These are phyloP conservation scores for Perdix hodgsoniae DNA, from an alignment of 2,797 vertebrate species.

Conservation along the genomic window DNA sequence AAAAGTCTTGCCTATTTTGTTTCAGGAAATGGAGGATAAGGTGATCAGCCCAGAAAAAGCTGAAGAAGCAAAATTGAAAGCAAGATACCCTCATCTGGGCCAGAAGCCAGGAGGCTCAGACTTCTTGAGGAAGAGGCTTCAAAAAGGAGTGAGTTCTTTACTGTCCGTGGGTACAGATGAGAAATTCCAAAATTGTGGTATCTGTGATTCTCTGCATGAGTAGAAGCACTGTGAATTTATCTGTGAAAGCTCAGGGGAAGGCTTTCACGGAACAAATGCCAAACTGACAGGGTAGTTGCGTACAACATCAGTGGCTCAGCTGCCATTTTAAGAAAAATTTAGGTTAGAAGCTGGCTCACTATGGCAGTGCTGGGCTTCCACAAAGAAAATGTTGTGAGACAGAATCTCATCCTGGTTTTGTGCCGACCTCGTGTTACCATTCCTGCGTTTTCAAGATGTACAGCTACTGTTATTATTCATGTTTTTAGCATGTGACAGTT, in stretches of 20 bases:
- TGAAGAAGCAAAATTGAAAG: slow-evolving; percentile 97
- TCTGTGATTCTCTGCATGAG: background rate
- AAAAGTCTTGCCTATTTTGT: slow-evolving; percentile 15
- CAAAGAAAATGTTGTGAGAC: background rate
- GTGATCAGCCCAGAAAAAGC: slow-evolving; percentile 93
- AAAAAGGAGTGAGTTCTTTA: slow-evolving; percentile 92
- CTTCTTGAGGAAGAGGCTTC: slow-evolving; percentile 95
- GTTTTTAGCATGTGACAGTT: background rate
- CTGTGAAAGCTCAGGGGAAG: background rate
- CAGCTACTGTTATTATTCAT: background rate
- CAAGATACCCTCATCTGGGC: slow-evolving; percentile 95
- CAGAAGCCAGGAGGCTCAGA: slow-evolving; percentile 97
- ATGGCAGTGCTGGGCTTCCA: background rate
- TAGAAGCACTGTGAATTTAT: background rate
- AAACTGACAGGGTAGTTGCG: background rate
- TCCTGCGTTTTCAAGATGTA: background rate
- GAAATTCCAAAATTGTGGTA: background rate
- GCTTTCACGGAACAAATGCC: background rate
- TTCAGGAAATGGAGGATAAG: slow-evolving; percentile 93
- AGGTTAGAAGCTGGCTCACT: background rate
- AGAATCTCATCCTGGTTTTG: background rate
- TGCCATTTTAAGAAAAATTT: background rate
- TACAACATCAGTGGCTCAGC: background rate
- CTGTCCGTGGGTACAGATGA: background rate
- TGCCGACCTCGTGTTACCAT: background rate